These are phyloP conservation scores for Delia radicum DNA, from an alignment of 1,140 invertebrate species.

Conservation along the genomic window DNA sequence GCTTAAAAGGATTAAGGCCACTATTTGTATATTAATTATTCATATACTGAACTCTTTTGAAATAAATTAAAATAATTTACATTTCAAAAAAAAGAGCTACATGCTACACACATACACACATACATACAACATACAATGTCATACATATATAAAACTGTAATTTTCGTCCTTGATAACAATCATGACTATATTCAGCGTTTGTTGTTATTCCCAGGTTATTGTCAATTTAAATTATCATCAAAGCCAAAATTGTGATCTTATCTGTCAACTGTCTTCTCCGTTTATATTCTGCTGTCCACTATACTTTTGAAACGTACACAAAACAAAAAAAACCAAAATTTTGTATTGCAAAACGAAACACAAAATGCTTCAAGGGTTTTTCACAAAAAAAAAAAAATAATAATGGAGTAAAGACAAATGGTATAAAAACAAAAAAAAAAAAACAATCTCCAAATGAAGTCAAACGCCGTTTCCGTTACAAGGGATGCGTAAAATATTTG, in stretches of 20 bases:
- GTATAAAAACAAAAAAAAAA: background rate
- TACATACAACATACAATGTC: too few species aligned
- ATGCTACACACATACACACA: too few species aligned
- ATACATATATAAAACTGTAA: too few species aligned
- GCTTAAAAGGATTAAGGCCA: too few species aligned
- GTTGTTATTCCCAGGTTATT: conserved; percentile 5
- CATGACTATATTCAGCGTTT: too few species aligned
- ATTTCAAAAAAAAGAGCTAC: too few species aligned
- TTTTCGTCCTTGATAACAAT: too few species aligned
- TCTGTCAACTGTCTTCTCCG: conserved; percentile 2
- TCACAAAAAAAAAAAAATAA: background rate
- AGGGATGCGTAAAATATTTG: background rate
- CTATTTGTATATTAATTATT: too few species aligned
- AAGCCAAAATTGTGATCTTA: conserved; percentile 17
- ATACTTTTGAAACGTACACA: background rate
- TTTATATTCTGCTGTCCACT: background rate
- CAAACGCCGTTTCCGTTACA: background rate
- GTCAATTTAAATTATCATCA: conserved; percentile 22
- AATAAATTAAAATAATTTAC: too few species aligned
- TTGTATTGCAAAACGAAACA: background rate
- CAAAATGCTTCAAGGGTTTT: background rate
- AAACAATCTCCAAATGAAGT: background rate
- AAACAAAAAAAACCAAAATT: too few species aligned
- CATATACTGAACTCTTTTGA: too few species aligned
- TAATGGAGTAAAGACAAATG: background rate